Evolutionary conservation across 2,888 invertebrate species (phyloP), one percentile per base, ranked within the genome.

Genomic region (Lasioglossum figueresi): DNA sequence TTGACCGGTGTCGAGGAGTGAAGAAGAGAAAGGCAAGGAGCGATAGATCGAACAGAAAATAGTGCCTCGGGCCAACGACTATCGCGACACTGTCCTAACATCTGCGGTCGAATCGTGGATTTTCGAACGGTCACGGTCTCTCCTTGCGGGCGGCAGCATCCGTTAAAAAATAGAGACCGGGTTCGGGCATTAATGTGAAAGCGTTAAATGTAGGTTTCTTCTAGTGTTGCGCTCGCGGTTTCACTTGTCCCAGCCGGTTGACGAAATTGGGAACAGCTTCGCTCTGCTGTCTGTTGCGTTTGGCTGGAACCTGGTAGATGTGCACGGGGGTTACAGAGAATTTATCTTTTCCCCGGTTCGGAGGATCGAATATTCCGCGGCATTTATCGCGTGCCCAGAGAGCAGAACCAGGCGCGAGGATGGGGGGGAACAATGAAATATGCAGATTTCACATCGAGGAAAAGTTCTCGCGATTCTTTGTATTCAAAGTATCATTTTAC

Each of bases 141-240:
- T 40, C 56, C 40, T 52, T 19, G 43, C 40, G 5, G 5, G 2
- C n/a, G 76, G 43, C 45, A 23, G 14, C 1, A 27, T 23, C 23
- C 2, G 19, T 80, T 34, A 52, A 77, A 77, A 48, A 59, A 37
- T 71, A n/a, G 56, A 5, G 52, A 68, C 52, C 23, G 43, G 34
- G 23, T 34, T 23, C 27, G 56, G 16, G 68, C 73, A 74, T 79
- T 79, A 48, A 82, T 31, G 73, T 37, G 79, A 82, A 82, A 79
- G 82, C 79, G 79, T 79, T 82, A 70, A 82, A 79, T 8, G 56
- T 14, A 19, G 80, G 16, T 74, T 82, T 80, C 59, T 80, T 82
- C 31, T 27, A 59, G 12, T 37, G 70, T n/a, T 48, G 23, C 19
- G 40, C 23, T 10, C 19, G 27, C 43, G 66, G 48, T 34, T 59